Percentiles rank a stretch among this genome's conserved stretches.
These are phyloP conservation scores for Malurus alboscapulatus DNA, from an alignment of 2,113 vertebrate species.

Conservation along the genomic window DNA sequence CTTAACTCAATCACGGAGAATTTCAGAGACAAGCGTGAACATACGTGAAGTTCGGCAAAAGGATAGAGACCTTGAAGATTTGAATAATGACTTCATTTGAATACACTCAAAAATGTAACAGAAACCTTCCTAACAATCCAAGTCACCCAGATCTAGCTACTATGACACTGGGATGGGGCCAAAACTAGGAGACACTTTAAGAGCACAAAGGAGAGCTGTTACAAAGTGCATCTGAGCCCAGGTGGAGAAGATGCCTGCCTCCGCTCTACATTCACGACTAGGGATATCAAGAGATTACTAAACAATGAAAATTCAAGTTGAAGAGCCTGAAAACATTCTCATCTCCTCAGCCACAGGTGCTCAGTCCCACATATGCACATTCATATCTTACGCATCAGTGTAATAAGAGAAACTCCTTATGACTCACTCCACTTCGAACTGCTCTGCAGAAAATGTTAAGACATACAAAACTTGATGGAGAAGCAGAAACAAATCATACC, in stretches of 20 bases:
- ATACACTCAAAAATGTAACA: neutral
- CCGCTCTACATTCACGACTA: rapidly evolving
- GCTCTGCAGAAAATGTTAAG: neutral
- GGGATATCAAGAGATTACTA: too few relatives aligned
- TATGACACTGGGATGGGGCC: neutral
- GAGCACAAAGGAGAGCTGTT: neutral
- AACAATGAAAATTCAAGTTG: neutral
- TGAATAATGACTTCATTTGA: neutral
- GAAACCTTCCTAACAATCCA: neutral
- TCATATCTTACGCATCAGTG: rapidly evolving
- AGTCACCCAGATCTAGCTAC: neutral
- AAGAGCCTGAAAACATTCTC: rapidly evolving
- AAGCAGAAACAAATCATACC: neutral
- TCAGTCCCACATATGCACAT: neutral
- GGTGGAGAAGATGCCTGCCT: neutral
- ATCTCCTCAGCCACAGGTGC: neutral
- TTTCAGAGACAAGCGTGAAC: neutral
- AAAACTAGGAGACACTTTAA: rapidly evolving
- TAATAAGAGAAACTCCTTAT: neutral
- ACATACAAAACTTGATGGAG: neutral
- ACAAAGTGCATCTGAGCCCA: neutral
- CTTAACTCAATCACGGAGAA: neutral
- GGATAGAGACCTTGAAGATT: neutral
- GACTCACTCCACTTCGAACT: neutral
- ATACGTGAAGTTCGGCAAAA: rapidly evolving